Evolutionary conservation across 2,888 invertebrate species (phyloP).

Genomic region (Tromatobia lineatoria): DNA sequence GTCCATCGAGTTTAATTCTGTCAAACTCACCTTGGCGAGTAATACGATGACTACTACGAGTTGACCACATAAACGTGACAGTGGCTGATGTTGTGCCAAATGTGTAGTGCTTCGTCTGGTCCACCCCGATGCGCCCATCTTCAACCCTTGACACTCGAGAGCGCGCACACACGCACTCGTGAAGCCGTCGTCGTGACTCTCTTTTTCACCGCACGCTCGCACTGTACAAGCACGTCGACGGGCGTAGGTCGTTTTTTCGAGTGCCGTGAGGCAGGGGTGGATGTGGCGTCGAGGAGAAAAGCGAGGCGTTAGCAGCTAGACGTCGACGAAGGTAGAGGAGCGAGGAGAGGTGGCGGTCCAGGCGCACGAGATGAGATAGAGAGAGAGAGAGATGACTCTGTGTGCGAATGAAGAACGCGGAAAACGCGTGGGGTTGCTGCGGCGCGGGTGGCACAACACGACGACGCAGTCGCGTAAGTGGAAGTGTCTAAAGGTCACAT

Average conservation of each 20-base stretch:
- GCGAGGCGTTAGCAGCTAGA: constrained; percentile 62
- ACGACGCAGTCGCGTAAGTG: constrained; percentile 63
- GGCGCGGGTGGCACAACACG: constrained; percentile 23
- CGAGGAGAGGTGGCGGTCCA: constrained; percentile 3
- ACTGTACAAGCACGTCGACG: background rate
- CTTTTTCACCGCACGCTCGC: constrained; percentile 29
- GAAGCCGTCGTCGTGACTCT: constrained; percentile 38
- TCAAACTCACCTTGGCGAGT: constrained; percentile 62
- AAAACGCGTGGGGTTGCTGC: constrained; percentile 58
- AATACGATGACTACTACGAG: constrained; percentile 54
- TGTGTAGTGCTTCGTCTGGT: constrained; percentile 56
- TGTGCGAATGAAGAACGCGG: constrained; percentile 46
- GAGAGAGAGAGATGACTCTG: constrained; percentile 23
- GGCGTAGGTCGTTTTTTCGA: constrained; percentile 39
- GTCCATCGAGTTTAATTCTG: background rate
- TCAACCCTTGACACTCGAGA: constrained; percentile 64
- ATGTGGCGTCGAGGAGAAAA: constrained; percentile 56
- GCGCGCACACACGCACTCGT: constrained; percentile 48
- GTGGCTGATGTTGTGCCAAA: constrained; percentile 40
- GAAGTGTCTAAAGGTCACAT: constrained; percentile 60
- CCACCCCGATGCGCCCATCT: constrained; percentile 66
- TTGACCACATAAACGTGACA: constrained; percentile 59
- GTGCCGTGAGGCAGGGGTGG: constrained; percentile 31
- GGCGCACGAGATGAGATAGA: constrained; percentile 2
- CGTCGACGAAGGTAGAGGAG: constrained; percentile 44